phyloP scores from a whole-genome alignment of 2,113 vertebrate species.

The Megaleporinus macrocephalus region DNA sequence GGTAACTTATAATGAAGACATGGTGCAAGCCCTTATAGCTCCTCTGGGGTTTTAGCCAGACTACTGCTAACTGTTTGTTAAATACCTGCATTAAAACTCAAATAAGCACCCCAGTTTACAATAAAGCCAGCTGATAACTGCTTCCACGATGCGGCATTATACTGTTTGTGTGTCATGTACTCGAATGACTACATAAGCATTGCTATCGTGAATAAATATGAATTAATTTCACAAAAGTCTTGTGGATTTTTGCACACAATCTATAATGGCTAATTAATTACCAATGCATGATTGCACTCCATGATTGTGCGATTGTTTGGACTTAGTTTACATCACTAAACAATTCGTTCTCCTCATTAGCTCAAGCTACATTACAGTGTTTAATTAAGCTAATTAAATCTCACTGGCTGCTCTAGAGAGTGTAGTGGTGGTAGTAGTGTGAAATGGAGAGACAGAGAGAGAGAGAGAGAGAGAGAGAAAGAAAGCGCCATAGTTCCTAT shows the following conservation, averaged over 20 bases:
- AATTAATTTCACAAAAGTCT: slow-evolving; percentile 20
- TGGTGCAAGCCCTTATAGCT: no score
- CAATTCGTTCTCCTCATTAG: slow-evolving; percentile 45
- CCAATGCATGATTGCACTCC: slow-evolving; percentile 38
- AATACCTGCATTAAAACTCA: neutral
- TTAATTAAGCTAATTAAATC: slow-evolving; percentile 53
- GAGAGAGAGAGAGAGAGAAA: neutral
- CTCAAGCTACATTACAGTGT: slow-evolving; percentile 52
- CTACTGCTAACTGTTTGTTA: neutral
- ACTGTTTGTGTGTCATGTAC: neutral
- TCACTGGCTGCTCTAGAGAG: slow-evolving; percentile 26
- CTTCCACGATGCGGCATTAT: neutral
- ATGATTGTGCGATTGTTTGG: slow-evolving; percentile 42
- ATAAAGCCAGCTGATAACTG: neutral
- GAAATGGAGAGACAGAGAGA: neutral
- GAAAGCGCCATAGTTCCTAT: slow-evolving; percentile 25
- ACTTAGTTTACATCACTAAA: slow-evolving; percentile 45
- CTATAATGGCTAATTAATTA: slow-evolving; percentile 30
- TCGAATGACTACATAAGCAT: neutral
- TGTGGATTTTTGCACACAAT: slow-evolving; percentile 8
- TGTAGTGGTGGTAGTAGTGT: slow-evolving; percentile 26
- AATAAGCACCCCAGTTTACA: neutral
- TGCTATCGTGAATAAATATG: slow-evolving; percentile 30
- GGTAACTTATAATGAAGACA: no score
- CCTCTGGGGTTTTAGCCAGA: no score